Base-by-base conservation (phyloP, 2,888 invertebrate species). In the Entomobrya multifasciata region DNA sequence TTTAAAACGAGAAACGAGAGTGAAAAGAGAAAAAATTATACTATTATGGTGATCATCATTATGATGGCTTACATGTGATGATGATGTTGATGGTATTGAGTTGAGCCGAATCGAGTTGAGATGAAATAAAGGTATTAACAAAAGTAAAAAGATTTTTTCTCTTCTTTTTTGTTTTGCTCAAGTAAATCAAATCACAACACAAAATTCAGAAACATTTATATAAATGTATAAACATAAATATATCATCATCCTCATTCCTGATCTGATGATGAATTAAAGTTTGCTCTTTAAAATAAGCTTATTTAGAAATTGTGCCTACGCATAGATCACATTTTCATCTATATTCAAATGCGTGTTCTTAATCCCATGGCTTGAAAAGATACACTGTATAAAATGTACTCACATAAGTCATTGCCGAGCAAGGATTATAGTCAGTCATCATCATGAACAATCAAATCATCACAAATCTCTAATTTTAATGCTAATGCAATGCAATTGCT, bases 381-480 rank as follows among this genome's bases (percentile, higher is more conserved):
- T 47, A 70, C 70, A 70, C 47, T 47, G n/a, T n/a, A n/a, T n/a
- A n/a, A n/a, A n/a, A n/a, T n/a, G n/a, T n/a, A 47, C 47, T 47
- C 47, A 41, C 11, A 65, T 47, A 70, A 47, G 70, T 47, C 36
- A 65, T 65, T 65, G 36, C 17, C n/a, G n/a, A 17, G 65, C 47
- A 47, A 62, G 25, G 8, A 11, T 60, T 11, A 27, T 20, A 22
- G 60, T 55, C n/a, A 8, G 52, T 55, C 8, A 17, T n/a, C n/a
- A n/a, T n/a, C n/a, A n/a, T n/a, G n/a, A n/a, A n/a, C n/a, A n/a
- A 8, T 47, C 20, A 15, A 55, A n/a, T 47, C 2, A 13, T 41
- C 36, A 11, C 10, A n/a, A n/a, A 65, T 70, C 47, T 70, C 44
- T 44, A 70, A 47, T 70, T 70, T 70, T 70, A 70, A 70, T 70